Percentiles rank a stretch among this genome's conserved stretches.
phyloP scores from a whole-genome alignment of 2,797 vertebrate species.

The Cynodonichthys magdalenae region DNA sequence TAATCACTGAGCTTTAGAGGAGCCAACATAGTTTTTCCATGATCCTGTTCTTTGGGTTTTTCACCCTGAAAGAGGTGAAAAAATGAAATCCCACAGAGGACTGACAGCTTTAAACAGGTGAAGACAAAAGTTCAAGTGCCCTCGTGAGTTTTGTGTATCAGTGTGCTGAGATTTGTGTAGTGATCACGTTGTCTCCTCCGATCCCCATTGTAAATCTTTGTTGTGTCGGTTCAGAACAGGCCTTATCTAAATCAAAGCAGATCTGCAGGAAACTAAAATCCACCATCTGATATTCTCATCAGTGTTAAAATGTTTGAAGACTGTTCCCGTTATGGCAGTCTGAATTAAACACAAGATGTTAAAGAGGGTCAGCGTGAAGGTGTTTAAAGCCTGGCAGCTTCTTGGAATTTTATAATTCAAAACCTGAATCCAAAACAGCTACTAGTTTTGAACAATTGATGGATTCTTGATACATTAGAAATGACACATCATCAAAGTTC shows the following conservation, averaged over 20 bases:
- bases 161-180: slow-evolving; percentile 8
- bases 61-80: slow-evolving; percentile 38
- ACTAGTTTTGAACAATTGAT: background rate
- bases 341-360: slow-evolving; percentile 53
- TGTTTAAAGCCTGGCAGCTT: background rate
- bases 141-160: slow-evolving; percentile 14
- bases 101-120: slow-evolving; percentile 56
- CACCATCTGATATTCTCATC: slow-evolving; percentile 62
- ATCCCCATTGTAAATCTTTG: slow-evolving; percentile 38
- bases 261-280: slow-evolving; percentile 31
- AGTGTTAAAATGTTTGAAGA: slow-evolving; percentile 34
- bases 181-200: background rate
- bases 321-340: slow-evolving; percentile 41
- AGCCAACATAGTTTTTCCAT: slow-evolving; percentile 35
- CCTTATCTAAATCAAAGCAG: slow-evolving; percentile 61
- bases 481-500: background rate
- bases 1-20: slow-evolving; percentile 39
- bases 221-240: slow-evolving; percentile 31
- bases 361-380: slow-evolving; percentile 2
- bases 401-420: background rate
- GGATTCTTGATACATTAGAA: slow-evolving; percentile 3
- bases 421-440: background rate
- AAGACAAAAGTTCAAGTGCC: slow-evolving; percentile 31
- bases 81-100: slow-evolving; percentile 36
- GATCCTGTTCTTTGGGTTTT: slow-evolving; percentile 23